phyloP scores from a whole-genome alignment of 2,113 vertebrate genomes.

The Ceyx margarethae region DNA sequence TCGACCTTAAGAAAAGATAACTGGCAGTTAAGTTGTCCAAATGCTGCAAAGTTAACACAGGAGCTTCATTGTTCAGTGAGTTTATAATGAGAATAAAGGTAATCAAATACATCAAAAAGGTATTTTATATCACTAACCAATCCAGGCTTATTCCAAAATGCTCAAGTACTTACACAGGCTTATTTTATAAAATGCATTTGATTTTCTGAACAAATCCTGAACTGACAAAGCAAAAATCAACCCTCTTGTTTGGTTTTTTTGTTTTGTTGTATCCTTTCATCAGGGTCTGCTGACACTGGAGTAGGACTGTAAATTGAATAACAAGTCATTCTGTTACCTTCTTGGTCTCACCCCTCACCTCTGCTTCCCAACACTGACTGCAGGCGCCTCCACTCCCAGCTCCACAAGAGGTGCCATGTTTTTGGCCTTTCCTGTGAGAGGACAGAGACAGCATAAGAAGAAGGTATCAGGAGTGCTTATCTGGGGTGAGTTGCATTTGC shows the following conservation, averaged over 20 bases:
- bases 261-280: neutral
- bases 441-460: neutral
- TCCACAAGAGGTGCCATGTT: neutral
- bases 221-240: neutral
- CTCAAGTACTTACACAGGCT: neutral
- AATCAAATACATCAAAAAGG: neutral
- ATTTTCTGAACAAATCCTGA: neutral
- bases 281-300: neutral
- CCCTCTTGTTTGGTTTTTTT: neutral
- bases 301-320: neutral
- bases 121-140: neutral
- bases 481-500: neutral
- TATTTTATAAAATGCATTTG: neutral
- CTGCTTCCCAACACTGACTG: neutral
- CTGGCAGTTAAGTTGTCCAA: neutral
- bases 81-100: neutral
- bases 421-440: slow-evolving; percentile 1
- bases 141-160: neutral
- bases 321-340: neutral
- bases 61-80: neutral
- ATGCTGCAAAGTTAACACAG: neutral
- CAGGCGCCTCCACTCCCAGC: neutral
- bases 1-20: neutral
- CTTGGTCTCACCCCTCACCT: neutral
- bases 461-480: neutral